Conservation (phyloP, 1,140 invertebrate genomes). For the Drosophila hydei region DNA sequence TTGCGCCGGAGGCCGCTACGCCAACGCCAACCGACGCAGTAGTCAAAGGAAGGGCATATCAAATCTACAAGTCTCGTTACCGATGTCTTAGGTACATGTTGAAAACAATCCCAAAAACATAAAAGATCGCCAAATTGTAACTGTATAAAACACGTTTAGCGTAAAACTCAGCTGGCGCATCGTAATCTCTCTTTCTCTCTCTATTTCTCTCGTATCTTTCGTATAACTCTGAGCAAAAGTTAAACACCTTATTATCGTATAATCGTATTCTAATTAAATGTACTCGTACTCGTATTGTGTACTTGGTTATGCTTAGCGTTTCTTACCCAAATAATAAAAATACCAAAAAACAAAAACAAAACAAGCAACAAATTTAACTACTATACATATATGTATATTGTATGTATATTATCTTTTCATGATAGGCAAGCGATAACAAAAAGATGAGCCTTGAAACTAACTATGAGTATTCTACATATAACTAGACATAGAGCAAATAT, state of each 20-base stretch:
- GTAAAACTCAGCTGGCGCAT: slow-evolving; percentile 68
- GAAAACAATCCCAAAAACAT: slow-evolving; percentile 22
- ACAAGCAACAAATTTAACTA: slow-evolving; percentile 32
- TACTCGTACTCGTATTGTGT: slow-evolving; percentile 65
- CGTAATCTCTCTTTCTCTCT: slow-evolving; percentile 49
- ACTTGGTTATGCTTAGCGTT: slow-evolving; percentile 69
- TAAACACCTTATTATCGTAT: slow-evolving; percentile 60
- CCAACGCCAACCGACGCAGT: slow-evolving; percentile 4
- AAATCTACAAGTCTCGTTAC: slow-evolving; percentile 22
- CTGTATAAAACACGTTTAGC: slow-evolving; percentile 64
- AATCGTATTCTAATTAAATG: slow-evolving; percentile 58
- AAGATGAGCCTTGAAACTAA: slow-evolving; percentile 23
- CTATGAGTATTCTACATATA: slow-evolving; percentile 11
- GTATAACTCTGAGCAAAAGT: slow-evolving; percentile 71
- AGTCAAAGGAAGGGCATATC: slow-evolving; percentile 38
- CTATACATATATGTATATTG: slow-evolving; percentile 8
- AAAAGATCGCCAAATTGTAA: slow-evolving; percentile 54
- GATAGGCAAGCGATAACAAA: slow-evolving; percentile 42
- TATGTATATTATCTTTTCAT: slow-evolving; percentile 12
- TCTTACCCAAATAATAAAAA: slow-evolving; percentile 52
- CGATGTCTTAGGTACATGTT: slow-evolving; percentile 67
- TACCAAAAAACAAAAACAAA: slow-evolving; percentile 48
- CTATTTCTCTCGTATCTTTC: slow-evolving; percentile 63
- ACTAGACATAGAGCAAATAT: slow-evolving; percentile 22
- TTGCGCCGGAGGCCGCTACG: slow-evolving; percentile 7